Evolutionary conservation across 2,797 vertebrate species (phyloP).

Genomic region (Dipus sagitta): DNA sequence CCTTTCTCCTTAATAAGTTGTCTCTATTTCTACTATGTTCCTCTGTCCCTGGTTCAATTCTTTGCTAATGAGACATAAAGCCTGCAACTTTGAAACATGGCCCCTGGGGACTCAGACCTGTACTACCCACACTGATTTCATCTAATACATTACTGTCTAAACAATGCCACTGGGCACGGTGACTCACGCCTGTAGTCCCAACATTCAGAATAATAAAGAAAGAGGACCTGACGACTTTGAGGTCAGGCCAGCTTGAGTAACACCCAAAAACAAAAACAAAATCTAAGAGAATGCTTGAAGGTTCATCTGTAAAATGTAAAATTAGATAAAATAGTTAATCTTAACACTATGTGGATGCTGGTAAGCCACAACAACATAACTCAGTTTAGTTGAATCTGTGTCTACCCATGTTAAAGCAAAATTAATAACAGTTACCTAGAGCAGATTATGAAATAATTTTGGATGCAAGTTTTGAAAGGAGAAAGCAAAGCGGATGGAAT

Average conservation of each 20-base stretch:
- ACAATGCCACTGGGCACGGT: background rate
- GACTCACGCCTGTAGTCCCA: background rate
- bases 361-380: background rate
- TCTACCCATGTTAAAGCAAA: constrained; percentile 10
- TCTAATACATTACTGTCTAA: background rate
- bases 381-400: background rate
- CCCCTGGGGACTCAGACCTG: too few species aligned
- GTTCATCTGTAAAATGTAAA: constrained; percentile 38
- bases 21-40: too few species aligned
- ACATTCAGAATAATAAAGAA: background rate
- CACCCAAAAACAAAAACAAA: background rate
- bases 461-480: constrained; percentile 50
- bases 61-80: too few species aligned
- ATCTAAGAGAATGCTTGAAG: background rate
- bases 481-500: constrained; percentile 29
- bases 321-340: constrained; percentile 7
- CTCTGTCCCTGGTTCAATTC: too few species aligned
- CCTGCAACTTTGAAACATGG: too few species aligned
- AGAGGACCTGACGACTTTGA: background rate
- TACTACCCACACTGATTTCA: too few species aligned
- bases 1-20: too few species aligned
- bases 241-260: background rate
- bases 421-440: constrained; percentile 42
- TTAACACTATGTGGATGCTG: background rate
- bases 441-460: constrained; percentile 22